Evolutionary conservation across 1,140 invertebrate species (phyloP).

Genomic region (Helicoverpa armigera): DNA sequence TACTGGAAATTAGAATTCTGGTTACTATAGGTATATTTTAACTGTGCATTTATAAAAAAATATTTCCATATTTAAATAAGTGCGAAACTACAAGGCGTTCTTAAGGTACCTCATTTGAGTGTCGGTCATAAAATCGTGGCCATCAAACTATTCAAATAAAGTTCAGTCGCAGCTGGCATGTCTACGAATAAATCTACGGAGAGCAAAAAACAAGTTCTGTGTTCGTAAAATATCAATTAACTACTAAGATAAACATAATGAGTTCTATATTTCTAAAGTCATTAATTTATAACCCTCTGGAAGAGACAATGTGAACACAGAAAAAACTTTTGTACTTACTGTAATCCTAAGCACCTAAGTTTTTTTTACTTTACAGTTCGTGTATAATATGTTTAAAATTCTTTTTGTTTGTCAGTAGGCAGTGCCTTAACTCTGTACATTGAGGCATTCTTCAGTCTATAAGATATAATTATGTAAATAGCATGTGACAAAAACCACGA

Average conservation of each 20-base stretch:
- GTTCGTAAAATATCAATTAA: conserved; percentile 2
- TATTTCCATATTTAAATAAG: no score
- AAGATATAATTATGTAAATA: conserved; percentile 51
- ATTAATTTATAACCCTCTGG: neutral
- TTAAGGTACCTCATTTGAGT: neutral
- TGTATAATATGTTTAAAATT: neutral
- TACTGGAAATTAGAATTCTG: no score
- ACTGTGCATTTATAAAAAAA: no score
- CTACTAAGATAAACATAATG: neutral
- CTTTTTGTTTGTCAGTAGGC: neutral
- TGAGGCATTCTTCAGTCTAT: conserved; percentile 20
- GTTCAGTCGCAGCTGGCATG: neutral
- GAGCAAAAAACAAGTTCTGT: no score
- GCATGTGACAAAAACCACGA: conserved; percentile 53
- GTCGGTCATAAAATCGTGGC: neutral
- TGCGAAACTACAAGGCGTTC: no score
- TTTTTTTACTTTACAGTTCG: neutral
- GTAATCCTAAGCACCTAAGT: neutral
- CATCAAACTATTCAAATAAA: conserved; percentile 6
- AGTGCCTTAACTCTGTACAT: conserved; percentile 15
- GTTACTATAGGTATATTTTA: no score
- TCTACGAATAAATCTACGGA: neutral
- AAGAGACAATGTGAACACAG: neutral
- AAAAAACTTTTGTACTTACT: no score
- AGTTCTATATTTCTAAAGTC: neutral